phyloP scores from a whole-genome alignment of 1,140 invertebrate species.

The Batillaria attramentaria region DNA sequence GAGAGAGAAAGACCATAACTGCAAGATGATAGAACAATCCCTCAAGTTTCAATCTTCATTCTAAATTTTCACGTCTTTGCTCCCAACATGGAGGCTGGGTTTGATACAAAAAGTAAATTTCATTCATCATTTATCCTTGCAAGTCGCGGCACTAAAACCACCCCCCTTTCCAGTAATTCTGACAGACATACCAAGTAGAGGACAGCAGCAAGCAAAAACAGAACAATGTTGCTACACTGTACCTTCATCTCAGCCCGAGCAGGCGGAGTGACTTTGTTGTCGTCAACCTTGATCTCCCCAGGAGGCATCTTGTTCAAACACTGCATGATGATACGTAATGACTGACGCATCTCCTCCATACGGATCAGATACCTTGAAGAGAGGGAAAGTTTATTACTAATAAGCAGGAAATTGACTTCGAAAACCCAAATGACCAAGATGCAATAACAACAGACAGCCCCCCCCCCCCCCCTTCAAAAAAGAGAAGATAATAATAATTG shows the following conservation, averaged over 20 bases:
- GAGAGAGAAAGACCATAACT: not conserved
- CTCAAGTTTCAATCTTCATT: not conserved
- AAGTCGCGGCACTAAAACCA: not conserved
- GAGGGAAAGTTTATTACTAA: too few relatives aligned
- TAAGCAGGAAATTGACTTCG: too few relatives aligned
- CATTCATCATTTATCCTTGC: not conserved
- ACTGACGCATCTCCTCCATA: conserved; percentile 98
- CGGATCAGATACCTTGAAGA: conserved; percentile 87
- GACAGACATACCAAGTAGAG: not conserved
- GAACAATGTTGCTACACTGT: not conserved
- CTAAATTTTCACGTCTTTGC: not conserved
- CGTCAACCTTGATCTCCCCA: conserved; percentile 95
- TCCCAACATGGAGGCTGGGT: not conserved
- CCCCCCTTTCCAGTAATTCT: not conserved
- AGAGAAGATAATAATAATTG: too few relatives aligned
- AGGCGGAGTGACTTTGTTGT: conserved; percentile 93
- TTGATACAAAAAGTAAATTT: not conserved
- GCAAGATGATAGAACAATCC: too few relatives aligned
- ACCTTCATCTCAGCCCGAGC: conserved; percentile 95
- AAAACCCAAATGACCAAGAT: too few relatives aligned
- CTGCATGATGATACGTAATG: conserved; percentile 93
- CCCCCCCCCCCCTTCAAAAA: too few relatives aligned
- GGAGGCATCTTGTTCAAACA: conserved; percentile 97
- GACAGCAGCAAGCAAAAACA: not conserved
- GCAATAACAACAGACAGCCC: too few relatives aligned